Conservation (phyloP, 2,113 vertebrate species). For the Caloenas nicobarica region DNA sequence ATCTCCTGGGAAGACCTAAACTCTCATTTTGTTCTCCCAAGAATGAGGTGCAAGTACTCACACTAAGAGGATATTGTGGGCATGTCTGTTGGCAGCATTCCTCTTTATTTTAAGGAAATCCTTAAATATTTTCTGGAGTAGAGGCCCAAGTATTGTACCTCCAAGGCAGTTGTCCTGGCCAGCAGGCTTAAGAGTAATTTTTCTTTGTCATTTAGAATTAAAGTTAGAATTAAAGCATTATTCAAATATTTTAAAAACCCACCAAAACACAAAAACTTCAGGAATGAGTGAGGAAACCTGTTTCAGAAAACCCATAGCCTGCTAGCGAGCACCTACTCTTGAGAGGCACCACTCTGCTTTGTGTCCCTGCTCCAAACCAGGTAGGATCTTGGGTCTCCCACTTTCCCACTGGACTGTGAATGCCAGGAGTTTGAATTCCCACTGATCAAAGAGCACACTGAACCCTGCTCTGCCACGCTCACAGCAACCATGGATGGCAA, state of each 20-base stretch:
- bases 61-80: not conserved
- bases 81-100: not conserved
- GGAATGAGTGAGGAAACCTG: not conserved
- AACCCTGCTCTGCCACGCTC: not conserved
- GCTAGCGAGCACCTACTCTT: accelerated
- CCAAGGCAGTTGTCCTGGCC: not conserved
- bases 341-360: not conserved
- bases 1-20: not conserved
- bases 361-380: not conserved
- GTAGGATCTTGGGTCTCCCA: not conserved
- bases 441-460: accelerated
- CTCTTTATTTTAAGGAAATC: not conserved
- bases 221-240: not conserved
- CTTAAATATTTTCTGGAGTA: not conserved
- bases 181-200: not conserved
- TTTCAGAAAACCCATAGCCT: not conserved
- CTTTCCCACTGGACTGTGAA: not conserved
- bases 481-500: not conserved
- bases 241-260: not conserved
- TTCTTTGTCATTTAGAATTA: not conserved
- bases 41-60: not conserved
- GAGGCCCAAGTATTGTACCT: not conserved
- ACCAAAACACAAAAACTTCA: not conserved
- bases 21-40: not conserved
- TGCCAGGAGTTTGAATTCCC: not conserved